Base-by-base conservation (phyloP, 2,888 invertebrate species). In the Pycnomerus fuliginosus region DNA sequence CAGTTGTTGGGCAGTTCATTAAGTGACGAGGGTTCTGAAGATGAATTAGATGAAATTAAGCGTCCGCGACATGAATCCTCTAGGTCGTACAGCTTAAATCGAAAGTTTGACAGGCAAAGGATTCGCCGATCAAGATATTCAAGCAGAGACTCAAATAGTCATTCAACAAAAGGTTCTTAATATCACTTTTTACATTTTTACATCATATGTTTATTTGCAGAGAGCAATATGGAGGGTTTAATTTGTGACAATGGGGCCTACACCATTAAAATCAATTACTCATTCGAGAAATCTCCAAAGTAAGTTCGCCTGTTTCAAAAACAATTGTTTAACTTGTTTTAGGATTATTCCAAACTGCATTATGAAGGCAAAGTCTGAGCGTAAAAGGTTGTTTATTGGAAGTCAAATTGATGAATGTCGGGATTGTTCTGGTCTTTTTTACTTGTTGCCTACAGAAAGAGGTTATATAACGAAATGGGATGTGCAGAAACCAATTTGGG, bases 391-490 rank as follows among this genome's bases (percentile, higher is more conserved):
- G 0, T 99, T 97, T 70, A 83, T 99, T 40, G 97, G 89, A 0
- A 84, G 87, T 61, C 97, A 99, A 76, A 87, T 99, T 10, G 91
- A 97, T 48, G 97, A 98, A 57, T 98, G 98, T 66, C 80, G 95
- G 15, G 99, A 99, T 68, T 87, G 92, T 1, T 95, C 97, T 0
- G 93, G 96, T 0, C 74, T 99, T 1, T 99, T 87, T 71, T 99
- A 92, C 67, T 85, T 96, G 37, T 74, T 97, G 37, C 90, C 97
- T 0, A 94, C 91, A 67, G 95, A 98, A 74, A 91, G 89, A 79
- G 97, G 97, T 0, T 96, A 92, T 61, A 76, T 97, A 0, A 83
- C 93, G 0, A 97, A 98, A 67, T 98, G 96, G 93, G 97, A 98
- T 60, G 83, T 90, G 0, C 90, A 99, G 67, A 94, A 95, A 74